Conservation (phyloP, 23 tunicate species). For the Phallusia fumigata region DNA sequence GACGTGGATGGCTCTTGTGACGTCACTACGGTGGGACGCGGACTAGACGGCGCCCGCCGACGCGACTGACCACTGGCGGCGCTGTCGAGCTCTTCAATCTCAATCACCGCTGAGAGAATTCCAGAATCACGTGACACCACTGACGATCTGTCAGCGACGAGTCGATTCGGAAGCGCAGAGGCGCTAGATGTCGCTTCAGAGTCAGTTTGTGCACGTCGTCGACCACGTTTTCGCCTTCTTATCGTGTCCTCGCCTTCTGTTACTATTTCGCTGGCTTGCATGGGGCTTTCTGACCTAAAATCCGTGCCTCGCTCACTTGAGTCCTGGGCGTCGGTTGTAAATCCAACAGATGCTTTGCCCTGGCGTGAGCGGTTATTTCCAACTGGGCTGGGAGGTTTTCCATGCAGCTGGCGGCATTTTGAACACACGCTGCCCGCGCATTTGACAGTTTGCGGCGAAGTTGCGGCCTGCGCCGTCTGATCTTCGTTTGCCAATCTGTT, state of each 20-base stretch:
- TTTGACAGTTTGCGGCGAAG: not conserved
- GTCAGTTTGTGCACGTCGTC: constrained; percentile 41
- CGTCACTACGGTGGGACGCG: not conserved
- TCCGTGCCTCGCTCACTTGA: constrained; percentile 19
- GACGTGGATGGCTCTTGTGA: not conserved
- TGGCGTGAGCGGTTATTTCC: constrained; percentile 16
- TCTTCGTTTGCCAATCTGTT: constrained; percentile 39
- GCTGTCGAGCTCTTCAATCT: constrained; percentile 43
- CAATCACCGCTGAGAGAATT: constrained; percentile 71
- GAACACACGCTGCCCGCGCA: constrained; percentile 35
- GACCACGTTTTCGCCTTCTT: constrained; percentile 53
- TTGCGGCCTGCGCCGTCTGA: not conserved
- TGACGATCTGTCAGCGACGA: constrained; percentile 28
- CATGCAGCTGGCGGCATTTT: constrained; percentile 61
- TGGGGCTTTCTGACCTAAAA: not conserved
- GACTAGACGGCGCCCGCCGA: constrained; percentile 6
- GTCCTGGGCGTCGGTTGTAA: constrained; percentile 5
- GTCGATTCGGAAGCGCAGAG: constrained; percentile 8
- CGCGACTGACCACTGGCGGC: constrained; percentile 39
- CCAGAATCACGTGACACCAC: constrained; percentile 87
- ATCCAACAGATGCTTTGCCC: constrained; percentile 29
- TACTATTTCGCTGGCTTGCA: not conserved
- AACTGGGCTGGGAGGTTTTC: constrained; percentile 2
- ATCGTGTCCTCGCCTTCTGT: constrained; percentile 79
- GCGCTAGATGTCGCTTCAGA: constrained; percentile 18